A percentile compares a stretch with the other conserved stretches of the same genome.
Evolutionary conservation across 35 echinoderm and acorn worm species (phyloP).

Genomic region (Acanthaster planci): DNA sequence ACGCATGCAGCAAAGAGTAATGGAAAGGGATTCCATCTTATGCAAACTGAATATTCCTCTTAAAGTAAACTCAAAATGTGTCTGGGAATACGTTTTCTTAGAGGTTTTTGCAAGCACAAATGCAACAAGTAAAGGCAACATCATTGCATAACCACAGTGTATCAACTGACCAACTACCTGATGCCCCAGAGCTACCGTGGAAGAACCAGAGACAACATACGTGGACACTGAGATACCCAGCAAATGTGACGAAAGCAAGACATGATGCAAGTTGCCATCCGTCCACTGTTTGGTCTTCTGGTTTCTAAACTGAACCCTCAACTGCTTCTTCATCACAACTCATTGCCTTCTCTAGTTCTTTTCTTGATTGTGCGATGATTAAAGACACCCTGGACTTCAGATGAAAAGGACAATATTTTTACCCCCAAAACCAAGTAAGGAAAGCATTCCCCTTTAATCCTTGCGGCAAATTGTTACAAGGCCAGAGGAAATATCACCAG

Average conservation of each 20-base stretch:
- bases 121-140: constrained; percentile 43
- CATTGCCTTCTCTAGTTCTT: not conserved
- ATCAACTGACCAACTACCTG: not conserved
- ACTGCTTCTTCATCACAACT: not conserved
- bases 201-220: constrained; percentile 37
- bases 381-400: not conserved
- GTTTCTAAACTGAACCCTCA: not conserved
- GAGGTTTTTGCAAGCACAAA: constrained; percentile 35
- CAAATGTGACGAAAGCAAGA: constrained; percentile 33
- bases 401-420: not conserved
- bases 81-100: constrained; percentile 35
- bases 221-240: constrained; percentile 21
- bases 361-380: not conserved
- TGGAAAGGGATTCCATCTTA: constrained; percentile 37
- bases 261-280: not conserved
- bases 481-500: not conserved
- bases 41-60: constrained; percentile 52
- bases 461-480: not conserved
- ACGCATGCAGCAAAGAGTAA: constrained; percentile 29
- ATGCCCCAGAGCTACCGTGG: constrained; percentile 46
- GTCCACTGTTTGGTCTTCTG: not conserved
- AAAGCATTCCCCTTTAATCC: not conserved
- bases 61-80: constrained; percentile 53
- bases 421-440: not conserved
- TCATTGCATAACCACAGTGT: constrained; percentile 23